Conservation (phyloP, 1,140 invertebrate species). For the Lepidotrigona ventralis region DNA sequence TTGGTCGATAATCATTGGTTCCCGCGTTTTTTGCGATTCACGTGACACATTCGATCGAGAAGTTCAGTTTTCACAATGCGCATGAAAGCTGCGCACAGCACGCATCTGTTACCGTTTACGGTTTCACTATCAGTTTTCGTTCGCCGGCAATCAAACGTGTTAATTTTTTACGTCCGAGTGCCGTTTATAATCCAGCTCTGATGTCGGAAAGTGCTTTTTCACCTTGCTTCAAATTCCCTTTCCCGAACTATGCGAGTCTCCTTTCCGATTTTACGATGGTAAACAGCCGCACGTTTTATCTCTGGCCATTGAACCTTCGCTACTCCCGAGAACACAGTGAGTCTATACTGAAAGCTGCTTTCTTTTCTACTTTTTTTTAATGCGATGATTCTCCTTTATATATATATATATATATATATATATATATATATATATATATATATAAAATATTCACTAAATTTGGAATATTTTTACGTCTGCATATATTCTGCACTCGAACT, state of each 20-base stretch:
- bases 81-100: neutral
- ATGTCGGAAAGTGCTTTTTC: constrained; percentile 13
- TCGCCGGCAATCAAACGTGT: constrained; percentile 18
- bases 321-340: constrained; percentile 19
- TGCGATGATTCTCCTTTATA: neutral
- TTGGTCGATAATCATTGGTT: constrained; percentile 1
- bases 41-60: neutral
- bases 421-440: neutral
- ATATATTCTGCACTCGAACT: neutral
- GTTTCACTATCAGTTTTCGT: constrained; percentile 13
- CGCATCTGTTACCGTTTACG: neutral
- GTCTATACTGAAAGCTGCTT: constrained; percentile 17
- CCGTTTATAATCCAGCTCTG: constrained; percentile 10
- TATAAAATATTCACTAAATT: neutral
- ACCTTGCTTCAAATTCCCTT: constrained; percentile 8
- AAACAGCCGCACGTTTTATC: constrained; percentile 31
- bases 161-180: constrained; percentile 25
- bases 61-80: constrained; percentile 14
- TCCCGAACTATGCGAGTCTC: constrained; percentile 2
- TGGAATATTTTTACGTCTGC: neutral
- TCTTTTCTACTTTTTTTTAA: neutral
- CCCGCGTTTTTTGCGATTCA: constrained; percentile 4
- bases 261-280: constrained; percentile 42
- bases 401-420: neutral
- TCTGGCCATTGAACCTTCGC: constrained; percentile 40